Percentiles rank a stretch among this genome's conserved stretches.
Conservation (phyloP, 2,113 vertebrate genomes). For the Mobula hypostoma region DNA sequence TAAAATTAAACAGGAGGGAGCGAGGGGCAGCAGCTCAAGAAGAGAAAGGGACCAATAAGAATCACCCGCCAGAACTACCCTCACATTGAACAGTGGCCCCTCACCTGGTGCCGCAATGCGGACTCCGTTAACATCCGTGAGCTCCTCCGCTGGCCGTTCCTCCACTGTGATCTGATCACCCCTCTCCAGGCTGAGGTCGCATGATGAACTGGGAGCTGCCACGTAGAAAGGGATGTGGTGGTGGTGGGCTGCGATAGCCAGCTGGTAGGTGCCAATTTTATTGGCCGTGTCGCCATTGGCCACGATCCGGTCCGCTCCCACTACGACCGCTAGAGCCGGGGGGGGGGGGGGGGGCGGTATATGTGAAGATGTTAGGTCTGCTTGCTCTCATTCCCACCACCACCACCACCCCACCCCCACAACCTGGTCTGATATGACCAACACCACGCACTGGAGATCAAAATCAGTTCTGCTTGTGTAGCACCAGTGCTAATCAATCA, state of each 20-base stretch:
- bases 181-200: conserved; percentile 66
- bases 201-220: conserved; percentile 79
- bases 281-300: conserved; percentile 84
- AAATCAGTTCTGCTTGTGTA: too few relatives aligned
- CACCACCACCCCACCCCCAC: too few relatives aligned
- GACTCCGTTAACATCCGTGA: conserved; percentile 70
- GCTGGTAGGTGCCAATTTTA: conserved; percentile 83
- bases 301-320: conserved; percentile 77
- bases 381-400: too few relatives aligned
- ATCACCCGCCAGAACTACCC: too few relatives aligned
- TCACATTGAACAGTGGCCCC: neutral
- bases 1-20: too few relatives aligned
- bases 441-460: too few relatives aligned
- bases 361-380: neutral
- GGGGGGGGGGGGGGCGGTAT: too few relatives aligned
- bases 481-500: too few relatives aligned
- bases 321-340: conserved; percentile 65
- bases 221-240: conserved; percentile 81
- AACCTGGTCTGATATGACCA: too few relatives aligned
- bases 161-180: conserved; percentile 73
- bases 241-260: conserved; percentile 73
- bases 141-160: conserved; percentile 68
- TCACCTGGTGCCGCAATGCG: conserved; percentile 71
- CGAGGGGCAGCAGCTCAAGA: too few relatives aligned
- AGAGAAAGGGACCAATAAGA: too few relatives aligned